Percentiles rank a stretch among this genome's conserved stretches.
These are phyloP conservation scores for Channa argus DNA, from an alignment of 2,113 vertebrate species.

Conservation along the genomic window DNA sequence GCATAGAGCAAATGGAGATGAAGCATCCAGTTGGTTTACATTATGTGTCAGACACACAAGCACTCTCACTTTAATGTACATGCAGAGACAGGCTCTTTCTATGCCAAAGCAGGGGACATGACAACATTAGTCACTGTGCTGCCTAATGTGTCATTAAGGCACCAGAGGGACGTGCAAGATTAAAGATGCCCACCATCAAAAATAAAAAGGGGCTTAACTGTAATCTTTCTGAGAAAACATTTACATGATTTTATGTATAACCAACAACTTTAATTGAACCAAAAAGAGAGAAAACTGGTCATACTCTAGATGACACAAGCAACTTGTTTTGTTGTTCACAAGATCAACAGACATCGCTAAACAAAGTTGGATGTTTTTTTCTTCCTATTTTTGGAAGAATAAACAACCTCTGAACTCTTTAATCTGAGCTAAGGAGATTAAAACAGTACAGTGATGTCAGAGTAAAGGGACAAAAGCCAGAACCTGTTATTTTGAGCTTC, in stretches of 20 bases:
- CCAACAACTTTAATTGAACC: slow-evolving; percentile 21
- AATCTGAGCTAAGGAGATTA: slow-evolving; percentile 70
- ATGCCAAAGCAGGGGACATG: slow-evolving; percentile 55
- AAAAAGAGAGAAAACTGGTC: neutral
- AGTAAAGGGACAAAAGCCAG: slow-evolving; percentile 30
- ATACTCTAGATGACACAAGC: slow-evolving; percentile 7
- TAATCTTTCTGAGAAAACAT: slow-evolving; percentile 44
- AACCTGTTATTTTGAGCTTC: slow-evolving; percentile 34
- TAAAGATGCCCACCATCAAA: slow-evolving; percentile 55
- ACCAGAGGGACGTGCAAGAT: slow-evolving; percentile 67
- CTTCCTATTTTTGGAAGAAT: slow-evolving; percentile 28
- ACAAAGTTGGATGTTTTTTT: neutral
- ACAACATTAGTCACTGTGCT: slow-evolving; percentile 71
- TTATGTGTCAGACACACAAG: slow-evolving; percentile 31
- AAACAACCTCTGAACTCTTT: slow-evolving; percentile 57
- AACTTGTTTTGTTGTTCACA: slow-evolving; percentile 5
- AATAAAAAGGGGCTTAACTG: slow-evolving; percentile 49
- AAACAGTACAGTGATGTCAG: slow-evolving; percentile 49
- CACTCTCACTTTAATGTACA: slow-evolving; percentile 43
- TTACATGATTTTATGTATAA: slow-evolving; percentile 18
- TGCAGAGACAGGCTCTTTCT: slow-evolving; percentile 31
- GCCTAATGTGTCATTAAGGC: slow-evolving; percentile 75
- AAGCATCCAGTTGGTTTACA: slow-evolving; percentile 27
- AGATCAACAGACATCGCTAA: slow-evolving; percentile 12
- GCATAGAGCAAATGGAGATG: slow-evolving; percentile 27